phyloP scores from a whole-genome alignment of 2,113 vertebrate genomes.

The Stegastes partitus region DNA sequence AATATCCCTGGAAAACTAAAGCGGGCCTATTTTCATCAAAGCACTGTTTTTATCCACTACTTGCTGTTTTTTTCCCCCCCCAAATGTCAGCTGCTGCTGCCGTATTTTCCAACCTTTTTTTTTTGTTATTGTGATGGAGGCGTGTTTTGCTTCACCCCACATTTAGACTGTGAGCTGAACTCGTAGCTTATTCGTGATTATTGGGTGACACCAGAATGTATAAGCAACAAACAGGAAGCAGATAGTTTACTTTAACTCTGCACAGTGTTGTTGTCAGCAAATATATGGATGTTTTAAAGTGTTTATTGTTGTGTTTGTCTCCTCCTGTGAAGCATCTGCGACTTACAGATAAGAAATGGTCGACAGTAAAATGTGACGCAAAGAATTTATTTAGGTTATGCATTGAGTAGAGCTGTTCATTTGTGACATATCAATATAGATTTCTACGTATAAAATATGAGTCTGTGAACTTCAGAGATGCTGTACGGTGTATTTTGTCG shows the following conservation, averaged over 20 bases:
- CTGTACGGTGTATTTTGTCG: too few species aligned
- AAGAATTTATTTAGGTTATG: too few species aligned
- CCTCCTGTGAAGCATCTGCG: too few species aligned
- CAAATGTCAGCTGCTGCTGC: constrained; percentile 45
- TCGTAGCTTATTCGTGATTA: not conserved
- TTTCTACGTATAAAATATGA: not conserved
- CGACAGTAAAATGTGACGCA: too few species aligned
- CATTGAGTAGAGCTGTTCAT: too few species aligned
- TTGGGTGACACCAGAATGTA: too few species aligned
- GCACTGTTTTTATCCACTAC: constrained; percentile 21
- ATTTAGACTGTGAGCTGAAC: not conserved
- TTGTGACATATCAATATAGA: too few species aligned
- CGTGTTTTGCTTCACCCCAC: not conserved
- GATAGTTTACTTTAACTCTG: not conserved
- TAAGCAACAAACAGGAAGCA: too few species aligned
- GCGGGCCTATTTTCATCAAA: constrained; percentile 58
- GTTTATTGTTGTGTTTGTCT: too few species aligned
- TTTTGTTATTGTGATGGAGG: constrained; percentile 4
- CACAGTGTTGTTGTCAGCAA: too few species aligned
- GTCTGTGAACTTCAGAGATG: not conserved
- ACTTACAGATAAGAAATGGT: too few species aligned
- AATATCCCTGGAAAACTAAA: constrained; percentile 58
- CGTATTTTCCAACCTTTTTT: constrained; percentile 28
- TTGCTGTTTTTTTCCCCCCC: constrained; percentile 16
- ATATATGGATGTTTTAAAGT: too few species aligned